Conservation (phyloP, 1,140 invertebrate genomes). For the Bombus affinis region DNA sequence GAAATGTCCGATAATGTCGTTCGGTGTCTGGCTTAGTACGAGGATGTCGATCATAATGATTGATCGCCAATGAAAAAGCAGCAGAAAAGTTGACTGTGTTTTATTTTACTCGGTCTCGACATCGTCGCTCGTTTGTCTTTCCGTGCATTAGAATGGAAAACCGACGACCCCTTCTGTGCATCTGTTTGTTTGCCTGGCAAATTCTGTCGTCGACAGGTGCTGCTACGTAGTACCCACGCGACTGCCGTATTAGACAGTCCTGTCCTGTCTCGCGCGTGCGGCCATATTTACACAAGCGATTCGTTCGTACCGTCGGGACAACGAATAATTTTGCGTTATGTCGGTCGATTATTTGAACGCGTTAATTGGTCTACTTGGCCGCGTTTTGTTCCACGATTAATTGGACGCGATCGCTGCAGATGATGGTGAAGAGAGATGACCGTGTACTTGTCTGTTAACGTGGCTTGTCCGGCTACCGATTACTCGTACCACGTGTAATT, state of each 20-base stretch:
- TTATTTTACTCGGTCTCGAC: not conserved
- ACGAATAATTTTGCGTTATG: conserved; percentile 7
- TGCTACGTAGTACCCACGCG: no score
- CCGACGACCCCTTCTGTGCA: not conserved
- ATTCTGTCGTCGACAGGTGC: not conserved
- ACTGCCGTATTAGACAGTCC: no score
- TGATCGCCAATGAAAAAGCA: conserved; percentile 12
- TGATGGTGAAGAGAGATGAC: no score
- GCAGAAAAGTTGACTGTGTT: not conserved
- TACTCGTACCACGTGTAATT: no score
- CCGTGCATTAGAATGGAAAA: conserved; percentile 4
- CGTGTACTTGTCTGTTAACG: not conserved
- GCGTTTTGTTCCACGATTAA: not conserved
- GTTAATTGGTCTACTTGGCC: not conserved
- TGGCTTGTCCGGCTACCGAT: no score
- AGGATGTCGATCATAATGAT: conserved; percentile 33
- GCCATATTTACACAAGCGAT: not conserved
- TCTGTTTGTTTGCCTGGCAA: not conserved
- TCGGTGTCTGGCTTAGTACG: not conserved
- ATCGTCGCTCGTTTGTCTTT: conserved; percentile 34
- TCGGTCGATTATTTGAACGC: conserved; percentile 5
- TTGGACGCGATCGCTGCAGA: no score
- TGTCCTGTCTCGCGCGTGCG: no score
- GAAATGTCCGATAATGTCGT: conserved; percentile 16
- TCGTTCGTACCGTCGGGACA: not conserved